These are phyloP conservation scores for Hofmannophila pseudospretella DNA, from an alignment of 2,888 invertebrate species.

Conservation along the genomic window DNA sequence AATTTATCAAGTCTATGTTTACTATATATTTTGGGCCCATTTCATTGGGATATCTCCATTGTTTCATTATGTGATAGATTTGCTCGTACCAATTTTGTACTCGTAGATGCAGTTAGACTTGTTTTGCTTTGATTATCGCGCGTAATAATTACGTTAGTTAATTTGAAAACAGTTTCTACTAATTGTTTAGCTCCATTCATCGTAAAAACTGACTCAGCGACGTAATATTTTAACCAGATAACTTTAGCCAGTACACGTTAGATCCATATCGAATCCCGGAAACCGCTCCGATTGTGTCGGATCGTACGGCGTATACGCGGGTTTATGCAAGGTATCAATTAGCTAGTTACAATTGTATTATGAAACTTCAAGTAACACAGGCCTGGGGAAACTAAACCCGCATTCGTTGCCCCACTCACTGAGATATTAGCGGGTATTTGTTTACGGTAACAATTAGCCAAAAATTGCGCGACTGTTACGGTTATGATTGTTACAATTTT, in stretches of 20 bases:
- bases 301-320: slow-evolving; percentile 36
- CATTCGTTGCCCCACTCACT: slow-evolving; percentile 43
- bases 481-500: not conserved
- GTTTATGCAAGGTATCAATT: slow-evolving; percentile 73
- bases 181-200: not conserved
- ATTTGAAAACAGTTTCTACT: not conserved
- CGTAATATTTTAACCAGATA: slow-evolving; percentile 17
- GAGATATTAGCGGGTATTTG: slow-evolving; percentile 37
- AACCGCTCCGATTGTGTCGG: slow-evolving; percentile 45
- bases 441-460: slow-evolving; percentile 31
- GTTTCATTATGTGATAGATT: too few species aligned
- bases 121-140: too few species aligned
- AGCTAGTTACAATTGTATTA: slow-evolving; percentile 63
- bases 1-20: too few species aligned
- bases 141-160: too few species aligned
- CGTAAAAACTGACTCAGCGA: slow-evolving; percentile 13
- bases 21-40: too few species aligned
- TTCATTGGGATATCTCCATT: too few species aligned
- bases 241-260: slow-evolving; percentile 4
- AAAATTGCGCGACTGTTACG: slow-evolving; percentile 1
- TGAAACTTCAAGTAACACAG: slow-evolving; percentile 38
- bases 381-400: slow-evolving; percentile 44
- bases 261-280: slow-evolving; percentile 56
- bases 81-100: too few species aligned
- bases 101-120: too few species aligned